Evolutionary conservation across 2,113 vertebrate species (phyloP).

Genomic region (Dicaeum eximium): DNA sequence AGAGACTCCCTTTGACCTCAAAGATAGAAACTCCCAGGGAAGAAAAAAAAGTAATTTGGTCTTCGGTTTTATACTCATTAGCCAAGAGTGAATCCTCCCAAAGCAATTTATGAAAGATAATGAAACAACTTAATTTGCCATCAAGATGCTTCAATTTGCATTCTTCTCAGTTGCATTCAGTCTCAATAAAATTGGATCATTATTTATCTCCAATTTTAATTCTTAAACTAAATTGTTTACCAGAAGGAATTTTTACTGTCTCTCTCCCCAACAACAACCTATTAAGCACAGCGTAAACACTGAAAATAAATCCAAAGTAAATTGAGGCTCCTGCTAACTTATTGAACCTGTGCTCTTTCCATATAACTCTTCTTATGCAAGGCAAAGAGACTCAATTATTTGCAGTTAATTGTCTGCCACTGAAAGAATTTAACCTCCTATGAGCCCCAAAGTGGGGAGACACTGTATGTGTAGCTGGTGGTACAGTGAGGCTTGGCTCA

Average conservation of each 20-base stretch:
- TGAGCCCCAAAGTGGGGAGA: not conserved
- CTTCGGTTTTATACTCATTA: conserved; percentile 35
- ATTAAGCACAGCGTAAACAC: conserved; percentile 42
- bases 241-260: conserved; percentile 35
- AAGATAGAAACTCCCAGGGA: not conserved
- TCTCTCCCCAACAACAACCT: conserved; percentile 46
- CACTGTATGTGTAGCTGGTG: fast-evolving
- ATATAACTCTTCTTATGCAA: not conserved
- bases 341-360: conserved; percentile 36
- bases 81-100: conserved; percentile 18
- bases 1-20: not conserved
- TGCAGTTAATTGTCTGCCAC: not conserved
- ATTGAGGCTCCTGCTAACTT: conserved; percentile 40
- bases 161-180: not conserved
- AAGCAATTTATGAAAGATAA: conserved; percentile 60
- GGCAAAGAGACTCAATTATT: conserved; percentile 12
- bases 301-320: conserved; percentile 65
- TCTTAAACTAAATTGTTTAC: conserved; percentile 61
- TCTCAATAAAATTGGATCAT: conserved; percentile 40
- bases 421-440: not conserved
- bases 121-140: conserved; percentile 54
- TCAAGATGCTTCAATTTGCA: conserved; percentile 43
- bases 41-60: not conserved
- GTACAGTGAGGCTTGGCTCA: not conserved
- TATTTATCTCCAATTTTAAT: conserved; percentile 64